Base-by-base conservation (phyloP, 2,888 invertebrate genomes). In the Apamea crenata region DNA sequence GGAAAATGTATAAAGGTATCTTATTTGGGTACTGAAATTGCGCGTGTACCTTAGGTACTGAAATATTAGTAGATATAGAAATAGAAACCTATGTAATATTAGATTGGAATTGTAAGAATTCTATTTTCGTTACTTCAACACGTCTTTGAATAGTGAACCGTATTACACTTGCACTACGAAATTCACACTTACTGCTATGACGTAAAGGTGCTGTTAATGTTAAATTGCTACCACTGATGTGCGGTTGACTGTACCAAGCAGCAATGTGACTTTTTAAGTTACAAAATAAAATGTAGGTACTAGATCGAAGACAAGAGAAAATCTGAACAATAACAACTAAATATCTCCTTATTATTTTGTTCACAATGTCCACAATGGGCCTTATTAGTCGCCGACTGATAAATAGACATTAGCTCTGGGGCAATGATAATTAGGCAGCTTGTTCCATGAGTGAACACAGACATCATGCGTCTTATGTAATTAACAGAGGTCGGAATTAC, bases 381-480 rank as follows among this genome's bases (percentile, higher is more conserved):
- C n/a, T n/a, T 50, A 70, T 67, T 25, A 50, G 21, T 53, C 21
- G 18, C 16, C 2, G 12, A n/a, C 44, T 8, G 21, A 44, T 79
- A 47, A 53, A 1, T 18, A n/a, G 29, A n/a, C 21, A 40, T 75
- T 65, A 6, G 29, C 66, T 59, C 40, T 21, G 14, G 65, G 83
- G 32, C 59, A 29, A n/a, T 29, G 16, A 53, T 83, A 83, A 83
- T 83, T 44, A 83, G n/a, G 32, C 4, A 25, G 44, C 77, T 67
- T 80, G 77, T 80, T 81, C 21, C 12, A 50, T 18, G 6, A 50
- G 50, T 12, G 40, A 80, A 76, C 76, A 82, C 16, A n/a, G 36
- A 61, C 18, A 10, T 50, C 6, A 40, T 59, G 14, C 10, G 12
- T 7, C 29, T 36, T 56, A 21, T 32, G 21, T 29, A 21, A 50